Evolutionary conservation across 2,888 invertebrate species (phyloP).

Genomic region (Eilema griseolum): DNA sequence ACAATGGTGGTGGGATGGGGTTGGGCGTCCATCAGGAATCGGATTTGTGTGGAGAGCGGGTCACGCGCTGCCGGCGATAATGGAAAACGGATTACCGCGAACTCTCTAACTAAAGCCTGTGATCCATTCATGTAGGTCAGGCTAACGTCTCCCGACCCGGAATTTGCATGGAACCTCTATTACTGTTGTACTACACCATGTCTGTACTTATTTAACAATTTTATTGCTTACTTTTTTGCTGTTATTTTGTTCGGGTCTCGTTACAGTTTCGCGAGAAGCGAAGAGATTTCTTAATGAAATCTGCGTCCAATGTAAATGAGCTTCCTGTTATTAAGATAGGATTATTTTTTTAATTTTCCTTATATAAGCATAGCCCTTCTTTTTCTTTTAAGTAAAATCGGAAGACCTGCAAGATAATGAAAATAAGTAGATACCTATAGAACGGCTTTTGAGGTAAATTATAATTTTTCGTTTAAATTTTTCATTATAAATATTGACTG

Average conservation of each 20-base stretch:
- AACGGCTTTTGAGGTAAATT: not conserved
- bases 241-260: slow-evolving; percentile 6
- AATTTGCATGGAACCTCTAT: slow-evolving; percentile 48
- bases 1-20: slow-evolving; percentile 36
- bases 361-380: not conserved
- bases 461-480: not conserved
- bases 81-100: slow-evolving; percentile 72
- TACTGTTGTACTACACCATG: slow-evolving; percentile 28
- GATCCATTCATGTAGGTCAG: slow-evolving; percentile 48
- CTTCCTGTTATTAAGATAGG: slow-evolving; percentile 3
- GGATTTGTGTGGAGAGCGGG: slow-evolving; percentile 59
- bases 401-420: not conserved
- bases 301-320: slow-evolving; percentile 13
- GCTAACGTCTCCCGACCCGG: slow-evolving; percentile 34
- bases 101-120: slow-evolving; percentile 61
- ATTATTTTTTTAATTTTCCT: slow-evolving; percentile 21
- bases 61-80: slow-evolving; percentile 63
- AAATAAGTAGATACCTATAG: not conserved
- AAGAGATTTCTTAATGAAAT: slow-evolving; percentile 19
- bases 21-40: slow-evolving; percentile 62
- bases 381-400: not conserved
- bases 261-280: slow-evolving; percentile 1
- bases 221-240: slow-evolving; percentile 8
- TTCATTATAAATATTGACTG: not conserved
- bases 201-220: slow-evolving; percentile 18